These are phyloP conservation scores for Neosalanx taihuensis DNA, from an alignment of 2,797 vertebrate species.

Conservation along the genomic window DNA sequence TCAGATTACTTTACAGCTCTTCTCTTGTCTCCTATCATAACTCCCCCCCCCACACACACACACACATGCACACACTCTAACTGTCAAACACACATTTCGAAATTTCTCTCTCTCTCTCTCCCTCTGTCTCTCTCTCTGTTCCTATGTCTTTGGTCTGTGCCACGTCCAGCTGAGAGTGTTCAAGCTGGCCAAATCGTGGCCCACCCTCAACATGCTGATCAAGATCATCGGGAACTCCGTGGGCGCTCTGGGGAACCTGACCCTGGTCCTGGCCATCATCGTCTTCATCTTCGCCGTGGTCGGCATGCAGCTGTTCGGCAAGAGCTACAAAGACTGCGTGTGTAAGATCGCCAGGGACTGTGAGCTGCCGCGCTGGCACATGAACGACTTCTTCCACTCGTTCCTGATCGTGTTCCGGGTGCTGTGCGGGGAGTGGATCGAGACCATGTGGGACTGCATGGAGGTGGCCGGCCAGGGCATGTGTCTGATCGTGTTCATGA, in stretches of 20 bases:
- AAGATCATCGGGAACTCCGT: constrained; percentile 99
- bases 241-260: constrained; percentile 96
- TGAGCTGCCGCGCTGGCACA: constrained; percentile 96
- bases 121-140: background rate
- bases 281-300: constrained; percentile 99
- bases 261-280: constrained; percentile 97
- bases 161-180: constrained; percentile 90
- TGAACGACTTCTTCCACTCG: constrained; percentile 99
- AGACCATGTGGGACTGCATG: constrained; percentile 99
- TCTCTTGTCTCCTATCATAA: background rate
- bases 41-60: background rate
- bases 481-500: constrained; percentile 99
- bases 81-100: no score
- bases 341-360: constrained; percentile 91
- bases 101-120: background rate
- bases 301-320: constrained; percentile 99
- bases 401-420: constrained; percentile 99
- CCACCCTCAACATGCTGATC: constrained; percentile 99
- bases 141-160: background rate
- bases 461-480: constrained; percentile 96
- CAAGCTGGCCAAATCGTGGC: constrained; percentile 98
- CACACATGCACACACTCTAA: no score
- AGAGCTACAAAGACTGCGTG: constrained; percentile 98
- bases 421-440: constrained; percentile 98
- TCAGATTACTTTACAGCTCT: no score